Conservation (phyloP, 2,888 invertebrate genomes). For the Xestia xanthographa region DNA sequence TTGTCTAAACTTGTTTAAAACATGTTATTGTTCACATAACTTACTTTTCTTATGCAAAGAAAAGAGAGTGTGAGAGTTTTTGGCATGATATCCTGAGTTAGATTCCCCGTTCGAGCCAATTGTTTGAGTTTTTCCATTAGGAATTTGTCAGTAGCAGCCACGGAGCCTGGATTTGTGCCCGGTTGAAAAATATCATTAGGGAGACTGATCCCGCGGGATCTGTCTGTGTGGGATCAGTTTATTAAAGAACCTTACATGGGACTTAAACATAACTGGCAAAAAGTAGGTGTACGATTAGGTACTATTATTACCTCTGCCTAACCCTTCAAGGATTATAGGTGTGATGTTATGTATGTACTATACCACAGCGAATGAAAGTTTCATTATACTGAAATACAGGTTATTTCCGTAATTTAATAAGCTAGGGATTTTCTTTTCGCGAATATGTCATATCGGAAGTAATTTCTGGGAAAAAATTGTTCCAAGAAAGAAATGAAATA, state of each 20-base stretch:
- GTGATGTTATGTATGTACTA: not conserved
- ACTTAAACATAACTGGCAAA: not conserved
- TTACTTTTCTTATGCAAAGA: too few species aligned
- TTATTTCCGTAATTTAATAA: slow-evolving; percentile 15
- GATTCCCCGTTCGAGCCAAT: not conserved
- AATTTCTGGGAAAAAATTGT: slow-evolving; percentile 35
- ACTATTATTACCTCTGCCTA: too few species aligned
- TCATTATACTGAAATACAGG: not conserved
- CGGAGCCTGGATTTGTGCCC: not conserved
- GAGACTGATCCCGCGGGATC: too few species aligned
- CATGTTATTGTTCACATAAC: too few species aligned
- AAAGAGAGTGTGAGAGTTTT: not conserved
- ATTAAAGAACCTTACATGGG: not conserved
- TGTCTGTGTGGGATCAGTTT: too few species aligned
- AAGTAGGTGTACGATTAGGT: too few species aligned
- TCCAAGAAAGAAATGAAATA: slow-evolving; percentile 43
- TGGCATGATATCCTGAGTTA: not conserved
- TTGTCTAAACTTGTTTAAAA: too few species aligned
- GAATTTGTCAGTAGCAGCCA: not conserved
- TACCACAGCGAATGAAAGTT: not conserved
- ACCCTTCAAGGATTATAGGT: too few species aligned
- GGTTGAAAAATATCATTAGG: not conserved
- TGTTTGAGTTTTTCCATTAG: not conserved
- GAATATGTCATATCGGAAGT: slow-evolving; percentile 36
- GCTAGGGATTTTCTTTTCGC: slow-evolving; percentile 8